These are phyloP conservation scores for Neomorphus geoffroyi DNA, from an alignment of 2,797 vertebrate genomes.

Conservation along the genomic window DNA sequence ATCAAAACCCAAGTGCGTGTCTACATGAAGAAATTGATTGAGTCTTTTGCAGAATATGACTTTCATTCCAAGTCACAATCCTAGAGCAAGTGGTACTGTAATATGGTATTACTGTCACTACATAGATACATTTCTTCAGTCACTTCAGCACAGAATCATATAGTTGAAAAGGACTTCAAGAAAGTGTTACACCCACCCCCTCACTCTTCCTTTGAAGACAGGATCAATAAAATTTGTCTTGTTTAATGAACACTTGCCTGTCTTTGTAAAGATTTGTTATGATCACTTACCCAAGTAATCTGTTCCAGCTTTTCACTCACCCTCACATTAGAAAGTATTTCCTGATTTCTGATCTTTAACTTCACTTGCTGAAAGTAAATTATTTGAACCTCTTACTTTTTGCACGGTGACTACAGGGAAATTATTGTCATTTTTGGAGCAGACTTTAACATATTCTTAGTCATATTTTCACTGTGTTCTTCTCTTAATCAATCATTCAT, in stretches of 20 bases:
- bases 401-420: neutral
- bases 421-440: neutral
- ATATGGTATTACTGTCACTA: neutral
- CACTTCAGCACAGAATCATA: neutral
- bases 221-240: neutral
- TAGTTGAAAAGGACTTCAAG: neutral
- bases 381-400: neutral
- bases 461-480: neutral
- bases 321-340: neutral
- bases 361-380: neutral
- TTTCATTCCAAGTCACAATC: neutral
- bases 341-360: neutral
- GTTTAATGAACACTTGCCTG: neutral
- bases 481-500: neutral
- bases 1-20: neutral
- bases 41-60: neutral
- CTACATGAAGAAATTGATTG: neutral
- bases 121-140: rapidly evolving
- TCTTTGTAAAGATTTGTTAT: neutral
- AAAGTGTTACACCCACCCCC: rapidly evolving
- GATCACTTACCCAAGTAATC: neutral
- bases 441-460: neutral
- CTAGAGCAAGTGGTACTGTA: neutral
- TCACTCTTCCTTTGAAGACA: neutral
- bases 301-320: neutral